Evolutionary conservation across 2,888 invertebrate species (phyloP).

Genomic region (Isoperla grammatica): DNA sequence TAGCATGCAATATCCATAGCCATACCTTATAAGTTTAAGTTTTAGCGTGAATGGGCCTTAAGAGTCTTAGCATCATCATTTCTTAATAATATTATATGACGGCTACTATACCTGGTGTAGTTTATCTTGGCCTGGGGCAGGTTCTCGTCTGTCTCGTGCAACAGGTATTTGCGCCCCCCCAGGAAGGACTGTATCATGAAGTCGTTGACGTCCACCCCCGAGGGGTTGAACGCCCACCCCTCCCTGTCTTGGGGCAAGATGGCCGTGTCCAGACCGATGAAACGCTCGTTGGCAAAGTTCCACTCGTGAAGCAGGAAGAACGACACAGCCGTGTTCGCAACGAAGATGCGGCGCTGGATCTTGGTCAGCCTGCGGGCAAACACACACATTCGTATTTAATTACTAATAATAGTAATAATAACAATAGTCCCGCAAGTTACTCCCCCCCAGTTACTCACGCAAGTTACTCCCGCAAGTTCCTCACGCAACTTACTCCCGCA

Average conservation of each 20-base stretch:
- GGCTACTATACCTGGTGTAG: conserved; percentile 52
- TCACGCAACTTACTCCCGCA: no score
- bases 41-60: no score
- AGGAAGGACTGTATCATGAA: conserved; percentile 50
- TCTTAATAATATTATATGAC: no score
- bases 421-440: no score
- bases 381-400: conserved; percentile 35
- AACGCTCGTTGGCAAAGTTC: conserved; percentile 63
- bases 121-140: conserved; percentile 50
- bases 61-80: no score
- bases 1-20: no score
- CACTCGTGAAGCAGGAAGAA: conserved; percentile 74
- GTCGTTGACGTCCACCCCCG: conserved; percentile 36
- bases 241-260: conserved; percentile 49
- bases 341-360: conserved; percentile 74
- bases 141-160: conserved; percentile 59
- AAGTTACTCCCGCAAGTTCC: no score
- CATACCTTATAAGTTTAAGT: no score
- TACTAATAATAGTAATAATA: no score
- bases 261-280: conserved; percentile 48
- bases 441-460: no score
- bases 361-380: conserved; percentile 67
- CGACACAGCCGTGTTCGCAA: conserved; percentile 62
- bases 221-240: conserved; percentile 56
- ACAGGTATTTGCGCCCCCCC: conserved; percentile 59